Percentiles rank a stretch among this genome's conserved stretches.
Conservation (phyloP, 1,140 invertebrate species). For the Atopsyche davidsoni region DNA sequence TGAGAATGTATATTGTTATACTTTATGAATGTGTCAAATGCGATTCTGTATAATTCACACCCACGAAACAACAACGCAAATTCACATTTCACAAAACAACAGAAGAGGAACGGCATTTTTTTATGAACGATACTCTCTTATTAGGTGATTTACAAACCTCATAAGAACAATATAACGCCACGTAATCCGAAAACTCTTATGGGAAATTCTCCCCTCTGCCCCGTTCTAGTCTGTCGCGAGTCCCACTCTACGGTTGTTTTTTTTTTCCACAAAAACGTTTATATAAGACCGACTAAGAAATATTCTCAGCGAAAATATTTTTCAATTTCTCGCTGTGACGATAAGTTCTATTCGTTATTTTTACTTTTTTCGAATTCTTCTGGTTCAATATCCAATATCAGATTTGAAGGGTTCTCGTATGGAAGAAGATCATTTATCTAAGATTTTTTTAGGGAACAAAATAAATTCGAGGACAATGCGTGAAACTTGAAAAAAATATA, state of each 20-base stretch:
- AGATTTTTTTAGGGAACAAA: no score
- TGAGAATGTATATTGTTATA: no score
- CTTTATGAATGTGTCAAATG: no score
- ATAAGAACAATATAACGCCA: not conserved
- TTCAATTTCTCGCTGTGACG: slow-evolving; percentile 16
- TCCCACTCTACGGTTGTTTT: slow-evolving; percentile 1
- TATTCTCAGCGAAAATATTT: slow-evolving; percentile 20
- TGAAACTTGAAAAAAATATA: no score
- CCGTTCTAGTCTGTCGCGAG: not conserved
- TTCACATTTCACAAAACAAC: not conserved
- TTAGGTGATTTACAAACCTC: not conserved
- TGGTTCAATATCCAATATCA: slow-evolving; percentile 11
- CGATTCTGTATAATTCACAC: no score
- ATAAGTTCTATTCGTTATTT: slow-evolving; percentile 11
- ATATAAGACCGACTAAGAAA: slow-evolving; percentile 6
- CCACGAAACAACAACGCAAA: no score
- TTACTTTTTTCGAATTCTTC: not conserved
- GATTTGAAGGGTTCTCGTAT: no score
- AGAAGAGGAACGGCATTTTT: not conserved
- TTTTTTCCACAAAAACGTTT: slow-evolving; percentile 5
- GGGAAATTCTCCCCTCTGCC: slow-evolving; percentile 13
- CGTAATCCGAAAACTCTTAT: no score
- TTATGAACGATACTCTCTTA: not conserved
- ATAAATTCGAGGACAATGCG: no score
- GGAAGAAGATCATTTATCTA: no score